Conservation (phyloP, 2,113 vertebrate species). For the Cyanistes caeruleus region DNA sequence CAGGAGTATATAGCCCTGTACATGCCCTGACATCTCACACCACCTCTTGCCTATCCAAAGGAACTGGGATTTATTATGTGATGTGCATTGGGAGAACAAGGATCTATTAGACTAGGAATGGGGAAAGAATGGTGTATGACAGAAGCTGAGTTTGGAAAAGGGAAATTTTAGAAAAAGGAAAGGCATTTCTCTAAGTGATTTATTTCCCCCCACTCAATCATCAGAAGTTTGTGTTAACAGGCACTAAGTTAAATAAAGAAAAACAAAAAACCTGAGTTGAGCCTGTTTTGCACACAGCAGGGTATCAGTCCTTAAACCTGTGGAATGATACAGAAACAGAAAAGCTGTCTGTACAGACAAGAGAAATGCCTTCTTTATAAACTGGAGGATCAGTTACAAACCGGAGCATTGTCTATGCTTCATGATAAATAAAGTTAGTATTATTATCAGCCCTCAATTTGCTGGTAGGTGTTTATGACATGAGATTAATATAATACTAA, state of each 20-base stretch:
- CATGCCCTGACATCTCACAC: fast-evolving
- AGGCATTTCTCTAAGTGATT: neutral
- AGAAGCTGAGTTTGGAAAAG: neutral
- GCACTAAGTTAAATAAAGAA: neutral
- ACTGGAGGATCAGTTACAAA: neutral
- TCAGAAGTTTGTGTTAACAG: neutral
- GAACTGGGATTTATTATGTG: fast-evolving
- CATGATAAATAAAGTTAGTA: neutral
- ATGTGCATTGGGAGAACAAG: neutral
- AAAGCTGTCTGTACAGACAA: neutral
- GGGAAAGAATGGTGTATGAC: neutral
- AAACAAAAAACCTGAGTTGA: neutral
- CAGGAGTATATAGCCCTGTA: neutral
- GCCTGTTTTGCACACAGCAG: neutral
- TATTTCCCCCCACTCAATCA: neutral
- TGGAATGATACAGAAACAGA: neutral
- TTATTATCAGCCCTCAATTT: neutral
- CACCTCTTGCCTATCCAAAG: neutral
- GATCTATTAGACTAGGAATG: neutral
- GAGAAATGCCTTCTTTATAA: neutral
- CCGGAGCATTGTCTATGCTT: neutral
- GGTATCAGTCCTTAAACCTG: neutral
- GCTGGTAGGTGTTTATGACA: neutral
- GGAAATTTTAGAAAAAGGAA: too few species aligned
- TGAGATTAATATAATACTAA: neutral